Percentiles rank a stretch among this genome's conserved stretches.
phyloP scores from a whole-genome alignment of 2,797 vertebrate species.

The Aeoliscus strigatus region DNA sequence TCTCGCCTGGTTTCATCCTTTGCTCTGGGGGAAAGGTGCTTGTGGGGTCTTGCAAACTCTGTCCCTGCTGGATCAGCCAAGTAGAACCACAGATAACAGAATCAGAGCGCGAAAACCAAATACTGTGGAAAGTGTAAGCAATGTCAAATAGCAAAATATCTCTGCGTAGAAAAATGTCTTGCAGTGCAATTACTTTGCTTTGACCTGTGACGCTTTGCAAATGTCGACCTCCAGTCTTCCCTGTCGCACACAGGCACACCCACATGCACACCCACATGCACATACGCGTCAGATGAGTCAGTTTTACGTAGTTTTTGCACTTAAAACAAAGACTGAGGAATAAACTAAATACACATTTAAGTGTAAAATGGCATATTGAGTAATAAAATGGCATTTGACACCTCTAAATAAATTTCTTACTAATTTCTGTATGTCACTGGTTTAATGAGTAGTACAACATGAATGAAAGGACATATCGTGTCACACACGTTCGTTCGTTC shows the following conservation, averaged over 20 bases:
- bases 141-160: slow-evolving; percentile 10
- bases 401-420: background rate
- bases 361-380: background rate
- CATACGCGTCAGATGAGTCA: too few relatives aligned
- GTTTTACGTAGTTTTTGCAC: too few relatives aligned
- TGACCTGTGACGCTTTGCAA: slow-evolving; percentile 6
- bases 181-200: slow-evolving; percentile 8
- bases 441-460: too few relatives aligned
- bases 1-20: background rate
- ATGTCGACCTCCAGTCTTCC: background rate
- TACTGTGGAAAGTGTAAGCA: slow-evolving; percentile 12
- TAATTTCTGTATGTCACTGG: too few relatives aligned
- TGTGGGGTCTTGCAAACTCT: slow-evolving; percentile 28
- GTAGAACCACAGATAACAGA: slow-evolving; percentile 43
- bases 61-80: slow-evolving; percentile 33
- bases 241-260: background rate
- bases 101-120: slow-evolving; percentile 31
- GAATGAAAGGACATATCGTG: too few relatives aligned
- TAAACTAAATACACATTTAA: too few relatives aligned
- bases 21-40: slow-evolving; percentile 4
- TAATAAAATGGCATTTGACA: background rate
- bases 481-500: too few relatives aligned
- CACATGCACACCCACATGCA: too few relatives aligned
- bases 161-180: slow-evolving; percentile 10
- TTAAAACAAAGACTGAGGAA: too few relatives aligned